A percentile compares a stretch with the other conserved stretches of the same genome.
These are phyloP conservation scores for Equus przewalskii DNA, from an alignment of 2,113 vertebrate genomes.

Conservation along the genomic window DNA sequence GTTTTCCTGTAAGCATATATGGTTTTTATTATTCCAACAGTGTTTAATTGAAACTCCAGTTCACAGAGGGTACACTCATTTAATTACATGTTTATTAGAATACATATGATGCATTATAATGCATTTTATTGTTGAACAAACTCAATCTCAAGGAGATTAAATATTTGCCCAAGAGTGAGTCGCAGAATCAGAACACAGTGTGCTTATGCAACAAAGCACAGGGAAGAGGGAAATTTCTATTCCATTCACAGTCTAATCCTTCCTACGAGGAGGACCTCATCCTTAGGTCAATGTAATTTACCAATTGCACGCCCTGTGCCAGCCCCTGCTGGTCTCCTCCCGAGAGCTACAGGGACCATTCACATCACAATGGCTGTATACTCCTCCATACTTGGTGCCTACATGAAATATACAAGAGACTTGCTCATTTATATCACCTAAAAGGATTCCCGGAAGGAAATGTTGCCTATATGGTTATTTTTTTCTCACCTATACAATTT, in stretches of 20 bases:
- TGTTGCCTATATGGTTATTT: neutral
- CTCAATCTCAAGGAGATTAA: conserved; percentile 38
- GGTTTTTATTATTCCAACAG: neutral
- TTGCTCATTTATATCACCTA: neutral
- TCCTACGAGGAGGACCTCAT: neutral
- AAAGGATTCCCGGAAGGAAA: neutral
- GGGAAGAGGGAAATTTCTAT: neutral
- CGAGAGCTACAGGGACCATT: neutral
- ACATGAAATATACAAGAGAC: neutral
- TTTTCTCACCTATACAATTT: neutral
- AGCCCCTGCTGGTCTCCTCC: neutral
- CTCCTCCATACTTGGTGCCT: neutral
- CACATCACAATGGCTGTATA: neutral
- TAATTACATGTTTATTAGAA: neutral
- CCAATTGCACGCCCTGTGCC: neutral
- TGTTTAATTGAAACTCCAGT: conserved; percentile 16
- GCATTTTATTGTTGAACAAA: neutral
- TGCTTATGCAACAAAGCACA: neutral
- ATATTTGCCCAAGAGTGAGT: neutral
- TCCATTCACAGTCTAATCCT: neutral
- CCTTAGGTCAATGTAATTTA: neutral
- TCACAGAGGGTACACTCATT: neutral
- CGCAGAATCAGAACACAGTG: neutral
- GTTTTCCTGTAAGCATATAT: neutral
- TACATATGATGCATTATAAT: neutral